Base-by-base conservation (phyloP, 2,113 vertebrate genomes). In the Nothoprocta pentlandii region DNA sequence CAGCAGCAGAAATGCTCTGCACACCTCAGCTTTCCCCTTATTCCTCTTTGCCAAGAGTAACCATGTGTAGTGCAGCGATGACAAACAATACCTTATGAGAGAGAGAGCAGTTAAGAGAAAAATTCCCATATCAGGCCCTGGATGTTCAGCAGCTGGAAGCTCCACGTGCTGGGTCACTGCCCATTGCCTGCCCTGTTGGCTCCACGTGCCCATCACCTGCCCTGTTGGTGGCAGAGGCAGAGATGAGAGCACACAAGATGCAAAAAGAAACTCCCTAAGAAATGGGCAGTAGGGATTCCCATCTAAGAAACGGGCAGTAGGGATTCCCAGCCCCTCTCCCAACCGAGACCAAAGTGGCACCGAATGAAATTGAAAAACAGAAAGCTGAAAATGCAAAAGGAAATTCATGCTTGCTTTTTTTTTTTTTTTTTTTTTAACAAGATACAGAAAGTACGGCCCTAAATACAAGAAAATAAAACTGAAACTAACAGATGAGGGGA, bases 131-230 rank as follows among this genome's bases (percentile, higher is more conserved):
- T 34, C 12, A 19, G 44, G n/a, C 42, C 64, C 21, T 9, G 12
- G n/a, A 47, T 20, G 30, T 53, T 58, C 42, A 26, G 44, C 19
- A 81, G 3, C 8, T 10, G 19, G 39, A 41, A 67, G 82, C 68
- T 0, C 5, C 9, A 13, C 6, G 2, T 0, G 10, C 0, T 2
- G 3, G 9, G 19, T 0, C 1, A 0, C 2, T 46, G 36, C 5
- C 58, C 19, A 39, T 39, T 39, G 36, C 36, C 36, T 39, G 36
- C 36, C 36, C 36, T 39, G 36, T 39, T 39, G 36, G 36, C 36
- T 39, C 36, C 36, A 39, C 36, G 36, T 8, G 36, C 36, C 36
- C 36, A 39, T 39, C 36, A 39, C 36, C 36, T 39, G 36, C 36
- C 36, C 36, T 39, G 36, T 39, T 39, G 36, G 36, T 80, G 41